These are phyloP conservation scores for Magallana ariakensis DNA, from an alignment of 1,140 invertebrate genomes.

Conservation along the genomic window DNA sequence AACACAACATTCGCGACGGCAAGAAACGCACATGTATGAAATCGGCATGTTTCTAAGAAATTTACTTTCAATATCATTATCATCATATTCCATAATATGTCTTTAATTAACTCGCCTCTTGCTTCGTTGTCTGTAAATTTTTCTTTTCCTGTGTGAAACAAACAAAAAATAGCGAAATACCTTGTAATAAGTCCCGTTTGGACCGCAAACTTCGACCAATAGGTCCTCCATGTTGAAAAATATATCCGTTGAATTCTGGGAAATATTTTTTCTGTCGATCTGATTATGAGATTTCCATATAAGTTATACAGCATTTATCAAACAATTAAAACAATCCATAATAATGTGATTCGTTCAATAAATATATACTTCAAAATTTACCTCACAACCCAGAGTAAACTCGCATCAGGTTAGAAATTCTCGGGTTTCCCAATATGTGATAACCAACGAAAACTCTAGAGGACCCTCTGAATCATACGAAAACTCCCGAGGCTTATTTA, in stretches of 20 bases:
- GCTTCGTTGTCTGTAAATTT: neutral
- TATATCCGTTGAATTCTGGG: slow-evolving; percentile 66
- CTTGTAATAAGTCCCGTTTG: slow-evolving; percentile 99
- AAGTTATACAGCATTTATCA: neutral
- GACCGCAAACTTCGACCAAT: slow-evolving; percentile 97
- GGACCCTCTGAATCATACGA: neutral
- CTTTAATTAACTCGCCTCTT: neutral
- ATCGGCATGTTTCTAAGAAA: neutral
- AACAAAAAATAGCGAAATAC: slow-evolving; percentile 81
- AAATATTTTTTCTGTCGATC: slow-evolving; percentile 61
- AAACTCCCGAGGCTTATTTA: slow-evolving; percentile 23
- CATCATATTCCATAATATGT: neutral
- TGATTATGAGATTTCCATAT: neutral
- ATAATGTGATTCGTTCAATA: neutral
- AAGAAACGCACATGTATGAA: neutral
- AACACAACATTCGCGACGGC: too few species aligned
- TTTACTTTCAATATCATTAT: neutral
- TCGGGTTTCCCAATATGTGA: neutral
- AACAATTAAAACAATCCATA: neutral
- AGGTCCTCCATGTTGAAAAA: slow-evolving; percentile 90
- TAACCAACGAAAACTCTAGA: slow-evolving; percentile 9
- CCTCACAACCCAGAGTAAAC: neutral
- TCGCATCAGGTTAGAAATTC: neutral
- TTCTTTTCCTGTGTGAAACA: neutral
- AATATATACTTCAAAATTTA: neutral